Evolutionary conservation across 2,797 vertebrate genomes (phyloP), one percentile per base, ranked within the genome.

Genomic region (Lophotriccus pileatus): DNA sequence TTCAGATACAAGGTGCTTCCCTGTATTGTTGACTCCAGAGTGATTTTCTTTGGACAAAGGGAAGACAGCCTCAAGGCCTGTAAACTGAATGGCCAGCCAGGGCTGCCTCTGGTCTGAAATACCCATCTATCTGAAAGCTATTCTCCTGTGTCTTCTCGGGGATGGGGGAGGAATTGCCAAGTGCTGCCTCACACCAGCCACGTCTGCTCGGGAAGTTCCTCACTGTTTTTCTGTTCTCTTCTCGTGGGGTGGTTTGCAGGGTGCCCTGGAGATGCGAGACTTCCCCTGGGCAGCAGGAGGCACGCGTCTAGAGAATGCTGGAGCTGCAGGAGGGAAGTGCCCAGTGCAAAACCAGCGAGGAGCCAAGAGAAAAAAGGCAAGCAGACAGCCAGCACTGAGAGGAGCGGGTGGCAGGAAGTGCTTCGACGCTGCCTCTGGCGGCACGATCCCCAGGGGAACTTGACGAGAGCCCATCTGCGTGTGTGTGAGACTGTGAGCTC

Each of bases 201-300:
- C 18, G 15, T 90, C 39, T 83, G n/a, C 44, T 27, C 55, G 47
- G 59, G 11, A 84, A 94, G 75, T 86, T 90, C 68, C 67, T 81
- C 84, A 91, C 52, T 62, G 63, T 7, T 94, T 89, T 96, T 96
- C 79, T 80, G 32, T 84, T 94, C 84, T 93, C 49, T 68, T 80
- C 60, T 72, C 47, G 30, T 81, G 80, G 72, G 87, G 47, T 63
- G 86, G 62, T 92, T 90, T 90, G 89, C 97, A 99, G 99, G 97
- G 98, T 98, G 98, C 98, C 98, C 98, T 97, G 98, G 99, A 99
- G 98, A 99, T 99, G 98, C 99, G 98, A 99, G 98, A 99, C 98
- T 98, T 99, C 97, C 97, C 98, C 98, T 98, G 98, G 98, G 98
- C 98, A 98, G 99, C 98, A 98, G 99, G 98, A 99, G 98, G 98